Evolutionary conservation across 1,140 invertebrate genomes (phyloP).

Genomic region (Saccostrea cuccullata): DNA sequence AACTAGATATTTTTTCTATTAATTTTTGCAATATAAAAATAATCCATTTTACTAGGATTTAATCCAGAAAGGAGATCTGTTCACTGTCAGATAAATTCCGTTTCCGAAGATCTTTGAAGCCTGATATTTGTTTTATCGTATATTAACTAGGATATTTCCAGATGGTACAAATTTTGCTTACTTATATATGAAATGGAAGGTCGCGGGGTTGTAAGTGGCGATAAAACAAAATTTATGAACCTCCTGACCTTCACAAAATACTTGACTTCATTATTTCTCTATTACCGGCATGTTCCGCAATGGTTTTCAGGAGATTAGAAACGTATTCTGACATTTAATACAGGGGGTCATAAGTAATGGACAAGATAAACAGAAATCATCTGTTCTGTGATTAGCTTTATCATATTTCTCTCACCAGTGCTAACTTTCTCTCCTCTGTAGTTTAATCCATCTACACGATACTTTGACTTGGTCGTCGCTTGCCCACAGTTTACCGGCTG

Average conservation of each 20-base stretch:
- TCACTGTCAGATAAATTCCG: no score
- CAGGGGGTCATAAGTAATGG: background rate
- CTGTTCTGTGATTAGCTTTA: background rate
- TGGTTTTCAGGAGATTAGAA: background rate
- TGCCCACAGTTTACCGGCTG: background rate
- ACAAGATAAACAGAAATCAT: background rate
- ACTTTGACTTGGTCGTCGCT: background rate
- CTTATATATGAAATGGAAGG: no score
- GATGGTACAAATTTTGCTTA: no score
- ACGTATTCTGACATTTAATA: background rate
- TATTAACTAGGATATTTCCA: no score
- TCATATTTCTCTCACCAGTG: background rate
- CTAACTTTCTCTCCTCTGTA: background rate
- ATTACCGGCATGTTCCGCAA: background rate
- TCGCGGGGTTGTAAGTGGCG: background rate
- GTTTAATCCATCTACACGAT: background rate
- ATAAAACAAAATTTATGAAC: background rate
- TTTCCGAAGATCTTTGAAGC: no score
- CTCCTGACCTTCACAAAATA: background rate
- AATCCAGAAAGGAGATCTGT: no score
- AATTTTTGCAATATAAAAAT: no score
- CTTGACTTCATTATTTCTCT: background rate
- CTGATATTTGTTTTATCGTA: no score
- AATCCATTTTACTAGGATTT: no score
- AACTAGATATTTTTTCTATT: no score